Evolutionary conservation across 2,797 vertebrate species (phyloP), one percentile per base, ranked within the genome.

Genomic region (Hippopotamyrus pictus): DNA sequence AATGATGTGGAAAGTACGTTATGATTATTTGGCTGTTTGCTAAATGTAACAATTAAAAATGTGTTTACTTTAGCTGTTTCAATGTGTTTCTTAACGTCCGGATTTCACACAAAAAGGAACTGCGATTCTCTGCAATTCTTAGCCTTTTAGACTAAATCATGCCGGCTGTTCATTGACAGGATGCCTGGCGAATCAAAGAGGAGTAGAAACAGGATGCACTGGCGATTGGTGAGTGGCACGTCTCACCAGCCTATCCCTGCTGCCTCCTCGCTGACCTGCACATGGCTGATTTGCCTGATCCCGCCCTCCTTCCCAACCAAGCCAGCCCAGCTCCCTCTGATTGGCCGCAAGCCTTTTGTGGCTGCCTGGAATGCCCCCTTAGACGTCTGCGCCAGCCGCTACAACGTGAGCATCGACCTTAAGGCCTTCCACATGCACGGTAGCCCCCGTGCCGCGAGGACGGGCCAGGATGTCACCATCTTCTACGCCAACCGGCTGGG

Each of bases 401-500:
- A 96, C 29, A 91, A 96, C 0, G 46, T 97, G 41, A 92, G 92
- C 46, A 88, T 95, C 89, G 96, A 95, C 89, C 86, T 97, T 5
- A 93, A 95, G 84, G 93, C 96, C 37, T 97, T 97, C 93, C 94
- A 93, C 87, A 91, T 96, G 88, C 93, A 94, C 37, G 96, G 96
- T 91, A 97, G 95, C 84, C 95, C 95, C 0, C 93, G 95, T 11
- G 93, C 94, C 9, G 93, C 94, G 41, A 95, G 95, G 94, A 97
- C 94, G 5, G 96, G 96, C 2, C 96, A 98, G 93, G 97, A 97
- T 0, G 92, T 97, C 87, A 97, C 96, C 22, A 97, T 97, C 90
- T 97, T 97, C 95, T 97, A 96, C 50, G 95, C 96, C 88, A 97
- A 96, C 91, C 95, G 96, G 12, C 90, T 98, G 53, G 94, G 96